Percentiles rank a stretch among this genome's conserved stretches.
These are phyloP conservation scores for Trididemnum clinides DNA, from an alignment of 23 tunicate species.

Conservation along the genomic window DNA sequence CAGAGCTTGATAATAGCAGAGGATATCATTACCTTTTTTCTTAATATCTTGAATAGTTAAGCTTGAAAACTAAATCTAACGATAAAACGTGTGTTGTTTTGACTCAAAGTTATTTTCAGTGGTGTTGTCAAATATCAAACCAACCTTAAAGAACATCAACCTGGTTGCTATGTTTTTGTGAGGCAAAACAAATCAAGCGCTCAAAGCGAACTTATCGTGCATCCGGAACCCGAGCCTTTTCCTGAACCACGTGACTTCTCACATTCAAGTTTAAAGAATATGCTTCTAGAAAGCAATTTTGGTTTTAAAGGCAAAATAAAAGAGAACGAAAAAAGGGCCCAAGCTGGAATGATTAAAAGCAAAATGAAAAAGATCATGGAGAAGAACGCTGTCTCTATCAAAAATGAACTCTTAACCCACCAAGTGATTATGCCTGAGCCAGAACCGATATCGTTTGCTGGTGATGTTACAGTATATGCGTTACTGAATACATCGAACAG, in stretches of 20 bases:
- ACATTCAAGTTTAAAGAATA: not conserved
- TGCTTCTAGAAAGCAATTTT: no score
- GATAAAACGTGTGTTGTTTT: no score
- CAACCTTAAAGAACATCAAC: conserved; percentile 65
- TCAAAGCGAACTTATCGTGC: not conserved
- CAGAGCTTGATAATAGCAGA: no score
- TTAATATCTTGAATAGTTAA: no score
- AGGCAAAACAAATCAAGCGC: not conserved
- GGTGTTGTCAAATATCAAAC: conserved; percentile 89
- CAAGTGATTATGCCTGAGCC: conserved; percentile 55
- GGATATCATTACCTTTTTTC: no score
- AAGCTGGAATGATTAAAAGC: not conserved
- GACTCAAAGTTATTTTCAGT: conserved; percentile 51
- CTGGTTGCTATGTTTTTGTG: conserved; percentile 56
- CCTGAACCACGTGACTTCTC: not conserved
- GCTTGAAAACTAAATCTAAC: no score
- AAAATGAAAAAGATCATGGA: not conserved
- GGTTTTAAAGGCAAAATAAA: not conserved
- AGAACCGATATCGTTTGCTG: conserved; percentile 47
- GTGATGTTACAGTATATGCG: no score
- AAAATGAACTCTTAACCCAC: not conserved
- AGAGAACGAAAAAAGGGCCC: not conserved
- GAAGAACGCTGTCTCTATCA: not conserved
- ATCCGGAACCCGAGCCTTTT: conserved; percentile 58
- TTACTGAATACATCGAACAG: no score